These are phyloP conservation scores for Xiphophorus maculatus DNA, from an alignment of 2,113 vertebrate species.

Conservation along the genomic window DNA sequence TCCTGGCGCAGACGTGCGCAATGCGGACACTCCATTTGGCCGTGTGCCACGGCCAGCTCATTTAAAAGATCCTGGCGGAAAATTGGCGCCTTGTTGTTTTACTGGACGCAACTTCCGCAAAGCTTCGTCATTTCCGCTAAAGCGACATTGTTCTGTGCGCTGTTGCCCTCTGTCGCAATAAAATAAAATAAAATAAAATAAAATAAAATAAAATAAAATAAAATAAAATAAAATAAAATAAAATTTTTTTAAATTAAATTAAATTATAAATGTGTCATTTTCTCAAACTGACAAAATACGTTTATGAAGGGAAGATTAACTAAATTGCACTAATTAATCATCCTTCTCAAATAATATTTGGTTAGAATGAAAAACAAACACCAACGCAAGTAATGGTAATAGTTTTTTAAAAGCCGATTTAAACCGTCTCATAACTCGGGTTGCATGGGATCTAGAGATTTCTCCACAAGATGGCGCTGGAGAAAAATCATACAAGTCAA, in stretches of 20 bases:
- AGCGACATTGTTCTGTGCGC: background rate
- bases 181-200: background rate
- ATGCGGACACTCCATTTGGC: conserved; percentile 68
- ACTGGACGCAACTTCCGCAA: conserved; percentile 12
- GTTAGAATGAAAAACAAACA: background rate
- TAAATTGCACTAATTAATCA: no score
- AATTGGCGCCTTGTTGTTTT: conserved; percentile 63
- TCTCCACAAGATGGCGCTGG: background rate
- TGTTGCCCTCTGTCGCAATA: background rate
- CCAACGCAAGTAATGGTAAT: background rate
- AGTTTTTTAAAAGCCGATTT: no score
- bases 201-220: no score
- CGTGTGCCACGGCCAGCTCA: conserved; percentile 48
- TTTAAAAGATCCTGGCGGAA: background rate
- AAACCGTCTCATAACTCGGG: background rate
- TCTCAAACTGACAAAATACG: background rate
- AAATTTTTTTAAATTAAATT: background rate
- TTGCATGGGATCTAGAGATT: background rate
- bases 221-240: no score
- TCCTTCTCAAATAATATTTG: no score
- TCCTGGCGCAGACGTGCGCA: conserved; percentile 55
- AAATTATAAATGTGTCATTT: background rate
- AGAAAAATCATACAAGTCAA: background rate
- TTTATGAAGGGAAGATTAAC: background rate
- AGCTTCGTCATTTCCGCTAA: conserved; percentile 22